Percentiles rank a stretch among this genome's conserved stretches.
Evolutionary conservation across 2,113 vertebrate genomes (phyloP).

Genomic region (Manacus vitellinus): DNA sequence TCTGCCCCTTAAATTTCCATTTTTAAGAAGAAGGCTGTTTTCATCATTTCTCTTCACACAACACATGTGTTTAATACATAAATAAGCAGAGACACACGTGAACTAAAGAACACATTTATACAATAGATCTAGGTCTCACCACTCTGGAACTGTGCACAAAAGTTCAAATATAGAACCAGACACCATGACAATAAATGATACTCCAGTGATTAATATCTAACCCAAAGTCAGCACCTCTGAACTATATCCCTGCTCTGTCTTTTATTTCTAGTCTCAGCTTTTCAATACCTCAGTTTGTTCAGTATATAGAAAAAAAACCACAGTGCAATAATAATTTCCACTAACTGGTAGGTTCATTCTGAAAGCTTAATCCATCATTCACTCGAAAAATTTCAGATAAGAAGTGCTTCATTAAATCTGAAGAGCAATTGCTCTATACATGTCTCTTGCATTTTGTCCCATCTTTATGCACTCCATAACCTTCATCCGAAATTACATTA

Average conservation of each 20-base stretch:
- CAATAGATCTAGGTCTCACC: neutral
- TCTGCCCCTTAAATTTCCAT: neutral
- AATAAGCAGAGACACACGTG: neutral
- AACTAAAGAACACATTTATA: neutral
- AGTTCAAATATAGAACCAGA: neutral
- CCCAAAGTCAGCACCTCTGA: neutral
- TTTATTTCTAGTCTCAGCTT: neutral
- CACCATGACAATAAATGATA: neutral
- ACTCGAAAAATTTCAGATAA: neutral
- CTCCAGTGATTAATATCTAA: neutral
- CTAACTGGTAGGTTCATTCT: neutral
- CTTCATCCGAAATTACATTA: neutral
- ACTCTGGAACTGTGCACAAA: neutral
- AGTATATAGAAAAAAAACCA: neutral
- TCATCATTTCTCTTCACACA: neutral
- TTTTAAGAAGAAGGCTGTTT: neutral
- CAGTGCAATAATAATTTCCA: neutral
- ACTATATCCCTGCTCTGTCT: neutral
- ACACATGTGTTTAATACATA: neutral
- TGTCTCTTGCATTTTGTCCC: neutral
- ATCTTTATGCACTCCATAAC: neutral
- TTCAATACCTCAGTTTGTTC: neutral
- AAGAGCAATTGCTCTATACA: neutral
- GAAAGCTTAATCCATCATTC: conserved; percentile 44
- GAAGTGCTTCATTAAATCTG: conserved; percentile 34